Evolutionary conservation across 2,888 invertebrate genomes (phyloP).

Genomic region (Diarsia mendica): DNA sequence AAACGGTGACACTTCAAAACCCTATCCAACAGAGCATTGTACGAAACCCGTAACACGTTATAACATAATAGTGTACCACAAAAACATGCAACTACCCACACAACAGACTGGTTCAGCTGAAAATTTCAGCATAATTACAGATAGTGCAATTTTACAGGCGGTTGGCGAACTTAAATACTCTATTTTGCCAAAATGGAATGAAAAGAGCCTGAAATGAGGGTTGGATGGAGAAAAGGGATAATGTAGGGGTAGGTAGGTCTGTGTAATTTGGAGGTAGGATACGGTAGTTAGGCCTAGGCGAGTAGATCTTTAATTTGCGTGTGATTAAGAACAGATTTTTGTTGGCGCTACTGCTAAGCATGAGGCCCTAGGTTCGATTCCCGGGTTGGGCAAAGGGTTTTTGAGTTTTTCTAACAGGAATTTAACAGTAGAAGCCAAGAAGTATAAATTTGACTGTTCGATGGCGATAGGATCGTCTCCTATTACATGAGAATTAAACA

Average conservation of each 20-base stretch:
- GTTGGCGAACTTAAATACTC: constrained; percentile 74
- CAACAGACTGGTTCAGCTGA: constrained; percentile 47
- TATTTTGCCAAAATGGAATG: constrained; percentile 71
- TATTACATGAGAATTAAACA: too few species aligned
- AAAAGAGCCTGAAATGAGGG: constrained; percentile 46
- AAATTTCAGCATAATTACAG: constrained; percentile 79
- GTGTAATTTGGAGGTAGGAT: constrained; percentile 44
- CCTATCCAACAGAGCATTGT: constrained; percentile 19
- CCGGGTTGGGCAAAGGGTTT: too few species aligned
- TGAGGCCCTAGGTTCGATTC: too few species aligned
- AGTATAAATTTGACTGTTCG: too few species aligned
- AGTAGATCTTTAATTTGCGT: background rate
- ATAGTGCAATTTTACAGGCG: constrained; percentile 81
- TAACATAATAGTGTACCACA: constrained; percentile 35
- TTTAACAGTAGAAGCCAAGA: too few species aligned
- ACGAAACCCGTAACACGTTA: constrained; percentile 20
- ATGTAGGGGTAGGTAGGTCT: constrained; percentile 25
- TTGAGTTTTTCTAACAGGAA: too few species aligned
- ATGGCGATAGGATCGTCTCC: too few species aligned
- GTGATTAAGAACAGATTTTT: background rate
- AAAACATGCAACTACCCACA: constrained; percentile 39
- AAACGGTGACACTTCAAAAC: constrained; percentile 4
- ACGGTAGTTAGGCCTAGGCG: background rate
- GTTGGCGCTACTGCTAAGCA: too few species aligned
- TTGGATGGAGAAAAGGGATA: constrained; percentile 34